Evolutionary conservation across 2,113 vertebrate genomes (phyloP).

Genomic region (Chamaea fasciata): DNA sequence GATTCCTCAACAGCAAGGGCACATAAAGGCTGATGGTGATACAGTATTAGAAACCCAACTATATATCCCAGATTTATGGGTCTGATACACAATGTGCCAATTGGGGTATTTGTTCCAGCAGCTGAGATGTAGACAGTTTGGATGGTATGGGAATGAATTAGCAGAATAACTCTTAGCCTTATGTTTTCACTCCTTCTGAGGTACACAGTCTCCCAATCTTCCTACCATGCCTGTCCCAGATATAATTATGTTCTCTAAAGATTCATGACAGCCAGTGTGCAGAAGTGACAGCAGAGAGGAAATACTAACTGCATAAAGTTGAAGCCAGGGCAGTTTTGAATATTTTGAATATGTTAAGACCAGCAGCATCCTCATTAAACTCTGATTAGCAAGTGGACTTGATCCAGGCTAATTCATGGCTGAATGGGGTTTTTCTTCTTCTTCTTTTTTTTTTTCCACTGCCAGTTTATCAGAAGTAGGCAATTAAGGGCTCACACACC

Average conservation of each 20-base stretch:
- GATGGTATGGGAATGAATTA: slow-evolving; percentile 47
- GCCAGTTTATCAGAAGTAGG: slow-evolving; percentile 76
- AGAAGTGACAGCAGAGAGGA: slow-evolving; percentile 51
- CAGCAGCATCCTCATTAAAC: slow-evolving; percentile 77
- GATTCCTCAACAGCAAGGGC: neutral
- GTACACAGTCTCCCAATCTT: neutral
- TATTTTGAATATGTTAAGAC: slow-evolving; percentile 64
- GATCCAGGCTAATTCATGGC: slow-evolving; percentile 72
- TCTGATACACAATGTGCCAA: neutral
- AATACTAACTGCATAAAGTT: slow-evolving; percentile 53
- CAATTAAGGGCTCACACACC: slow-evolving; percentile 84
- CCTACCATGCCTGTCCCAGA: slow-evolving; percentile 28
- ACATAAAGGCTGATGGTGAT: neutral
- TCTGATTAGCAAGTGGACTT: slow-evolving; percentile 80
- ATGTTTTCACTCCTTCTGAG: neutral
- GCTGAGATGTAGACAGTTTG: slow-evolving; percentile 32
- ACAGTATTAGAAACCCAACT: neutral
- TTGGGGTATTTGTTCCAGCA: neutral
- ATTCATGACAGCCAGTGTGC: neutral
- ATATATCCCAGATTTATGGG: neutral
- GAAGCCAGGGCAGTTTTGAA: slow-evolving; percentile 55
- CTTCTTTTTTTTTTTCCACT: slow-evolving; percentile 45
- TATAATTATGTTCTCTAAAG: slow-evolving; percentile 61
- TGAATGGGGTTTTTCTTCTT: slow-evolving; percentile 65
- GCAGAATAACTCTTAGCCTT: slow-evolving; percentile 11